Evolutionary conservation across 2,797 vertebrate genomes (phyloP).

Genomic region (Loriculus beryllinus): DNA sequence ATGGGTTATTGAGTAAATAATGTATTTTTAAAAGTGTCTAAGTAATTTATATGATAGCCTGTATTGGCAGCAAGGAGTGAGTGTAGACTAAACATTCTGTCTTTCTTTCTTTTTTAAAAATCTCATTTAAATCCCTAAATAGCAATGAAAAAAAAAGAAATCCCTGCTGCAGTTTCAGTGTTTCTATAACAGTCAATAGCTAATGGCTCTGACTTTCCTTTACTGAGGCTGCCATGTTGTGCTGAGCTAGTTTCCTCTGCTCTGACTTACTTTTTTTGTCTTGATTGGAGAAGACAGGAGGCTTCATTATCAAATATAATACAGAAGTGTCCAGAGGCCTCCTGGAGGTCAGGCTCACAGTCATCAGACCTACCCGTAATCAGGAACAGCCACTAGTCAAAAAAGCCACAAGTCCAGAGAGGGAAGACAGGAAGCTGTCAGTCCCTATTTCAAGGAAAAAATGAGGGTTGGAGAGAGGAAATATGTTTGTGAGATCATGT

Average conservation of each 20-base stretch:
- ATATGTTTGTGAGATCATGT: not conserved
- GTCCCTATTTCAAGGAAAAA: slow-evolving; percentile 3
- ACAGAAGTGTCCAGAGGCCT: slow-evolving; percentile 45
- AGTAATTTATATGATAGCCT: slow-evolving; percentile 73
- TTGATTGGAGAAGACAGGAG: slow-evolving; percentile 45
- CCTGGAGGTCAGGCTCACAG: slow-evolving; percentile 23
- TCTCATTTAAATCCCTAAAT: slow-evolving; percentile 68
- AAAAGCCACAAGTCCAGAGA: not conserved
- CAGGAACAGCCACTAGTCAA: slow-evolving; percentile 14
- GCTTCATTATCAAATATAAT: slow-evolving; percentile 54
- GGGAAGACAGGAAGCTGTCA: not conserved
- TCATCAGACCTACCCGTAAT: not conserved
- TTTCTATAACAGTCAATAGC: slow-evolving; percentile 58
- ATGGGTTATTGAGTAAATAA: slow-evolving; percentile 79
- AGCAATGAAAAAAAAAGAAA: slow-evolving; percentile 66
- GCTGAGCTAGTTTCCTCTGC: slow-evolving; percentile 49
- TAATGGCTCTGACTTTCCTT: slow-evolving; percentile 54
- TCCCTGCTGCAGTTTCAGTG: slow-evolving; percentile 62
- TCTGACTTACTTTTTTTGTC: slow-evolving; percentile 19
- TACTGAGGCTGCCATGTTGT: slow-evolving; percentile 52
- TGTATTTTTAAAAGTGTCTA: slow-evolving; percentile 77
- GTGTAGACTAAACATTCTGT: slow-evolving; percentile 66
- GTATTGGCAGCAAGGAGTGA: slow-evolving; percentile 70
- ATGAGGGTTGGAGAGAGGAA: not conserved
- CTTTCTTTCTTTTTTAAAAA: slow-evolving; percentile 57